Evolutionary conservation across 2,797 vertebrate genomes (phyloP).

Genomic region (Pelobates cultripes): DNA sequence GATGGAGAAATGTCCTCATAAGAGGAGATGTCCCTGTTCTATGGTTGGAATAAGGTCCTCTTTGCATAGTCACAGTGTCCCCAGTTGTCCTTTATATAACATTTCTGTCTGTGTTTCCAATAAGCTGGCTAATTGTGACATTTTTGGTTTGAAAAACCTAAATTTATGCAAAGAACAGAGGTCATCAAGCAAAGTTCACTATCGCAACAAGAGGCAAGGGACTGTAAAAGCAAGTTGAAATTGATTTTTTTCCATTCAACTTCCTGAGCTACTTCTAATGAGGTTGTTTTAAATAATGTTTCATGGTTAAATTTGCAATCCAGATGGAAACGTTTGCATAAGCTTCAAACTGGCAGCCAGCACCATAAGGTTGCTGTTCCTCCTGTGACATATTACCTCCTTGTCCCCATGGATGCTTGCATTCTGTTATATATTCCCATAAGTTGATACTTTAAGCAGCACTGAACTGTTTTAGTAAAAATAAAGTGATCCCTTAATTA

Average conservation of each 20-base stretch:
- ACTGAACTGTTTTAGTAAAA: not conserved
- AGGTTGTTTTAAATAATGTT: not conserved
- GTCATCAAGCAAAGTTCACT: not conserved
- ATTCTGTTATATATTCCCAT: constrained; percentile 46
- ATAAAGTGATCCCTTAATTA: too few relatives aligned
- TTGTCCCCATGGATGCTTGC: constrained; percentile 17
- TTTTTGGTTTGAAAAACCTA: too few relatives aligned
- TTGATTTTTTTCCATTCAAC: not conserved
- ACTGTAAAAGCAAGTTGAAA: not conserved
- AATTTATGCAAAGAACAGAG: too few relatives aligned
- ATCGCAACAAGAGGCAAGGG: not conserved
- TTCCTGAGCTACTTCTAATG: not conserved
- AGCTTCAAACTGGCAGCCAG: not conserved
- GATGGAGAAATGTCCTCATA: too few relatives aligned
- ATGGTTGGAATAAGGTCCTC: too few relatives aligned
- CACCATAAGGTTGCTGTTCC: constrained; percentile 34
- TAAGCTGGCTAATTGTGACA: too few relatives aligned
- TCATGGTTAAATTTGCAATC: constrained; percentile 11
- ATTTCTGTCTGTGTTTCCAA: too few relatives aligned
- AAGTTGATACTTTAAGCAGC: constrained; percentile 12
- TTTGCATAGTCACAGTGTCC: too few relatives aligned
- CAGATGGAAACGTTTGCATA: constrained; percentile 12
- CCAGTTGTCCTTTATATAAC: too few relatives aligned
- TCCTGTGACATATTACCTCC: constrained; percentile 17
- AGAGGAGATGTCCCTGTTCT: too few relatives aligned